A percentile compares a stretch with the other conserved stretches of the same genome.
phyloP scores from a whole-genome alignment of 2,113 vertebrate species.

The Larimichthys crocea region DNA sequence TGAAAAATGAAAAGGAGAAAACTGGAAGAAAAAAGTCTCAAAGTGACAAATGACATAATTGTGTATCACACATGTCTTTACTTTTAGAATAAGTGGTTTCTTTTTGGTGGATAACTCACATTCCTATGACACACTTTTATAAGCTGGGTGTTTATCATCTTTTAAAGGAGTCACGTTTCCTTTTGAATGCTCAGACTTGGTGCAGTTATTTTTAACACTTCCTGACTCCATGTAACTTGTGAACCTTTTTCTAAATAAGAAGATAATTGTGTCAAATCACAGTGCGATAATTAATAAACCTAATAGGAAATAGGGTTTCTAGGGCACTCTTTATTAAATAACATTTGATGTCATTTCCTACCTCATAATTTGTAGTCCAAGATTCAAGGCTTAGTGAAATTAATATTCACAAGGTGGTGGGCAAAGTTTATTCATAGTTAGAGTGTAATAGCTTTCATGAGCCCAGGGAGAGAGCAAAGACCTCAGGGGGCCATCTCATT shows the following conservation, averaged over 20 bases:
- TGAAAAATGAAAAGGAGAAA: background rate
- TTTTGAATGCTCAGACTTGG: slow-evolving; percentile 6
- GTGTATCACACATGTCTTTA: background rate
- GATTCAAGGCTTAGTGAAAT: slow-evolving; percentile 33
- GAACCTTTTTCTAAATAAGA: slow-evolving; percentile 52
- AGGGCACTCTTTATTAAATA: slow-evolving; percentile 61
- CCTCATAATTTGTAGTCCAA: slow-evolving; percentile 24
- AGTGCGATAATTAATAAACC: slow-evolving; percentile 50
- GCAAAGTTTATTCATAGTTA: slow-evolving; percentile 43
- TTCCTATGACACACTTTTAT: background rate
- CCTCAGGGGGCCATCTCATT: background rate
- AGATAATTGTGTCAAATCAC: slow-evolving; percentile 60
- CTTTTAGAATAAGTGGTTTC: background rate
- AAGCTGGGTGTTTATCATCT: background rate
- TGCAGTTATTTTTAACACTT: slow-evolving; percentile 58
- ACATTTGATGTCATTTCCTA: slow-evolving; percentile 31
- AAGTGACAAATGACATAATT: background rate
- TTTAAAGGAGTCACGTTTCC: slow-evolving; percentile 4
- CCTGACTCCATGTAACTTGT: slow-evolving; percentile 48
- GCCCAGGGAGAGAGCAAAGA: slow-evolving; percentile 17
- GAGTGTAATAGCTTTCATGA: slow-evolving; percentile 38
- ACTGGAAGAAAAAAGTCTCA: background rate
- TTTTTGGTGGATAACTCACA: background rate
- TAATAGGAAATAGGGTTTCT: slow-evolving; percentile 54
- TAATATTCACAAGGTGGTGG: slow-evolving; percentile 30